A percentile compares a stretch with the other conserved stretches of the same genome.
phyloP scores from a whole-genome alignment of 2,797 vertebrate species.

The Mus spretus region DNA sequence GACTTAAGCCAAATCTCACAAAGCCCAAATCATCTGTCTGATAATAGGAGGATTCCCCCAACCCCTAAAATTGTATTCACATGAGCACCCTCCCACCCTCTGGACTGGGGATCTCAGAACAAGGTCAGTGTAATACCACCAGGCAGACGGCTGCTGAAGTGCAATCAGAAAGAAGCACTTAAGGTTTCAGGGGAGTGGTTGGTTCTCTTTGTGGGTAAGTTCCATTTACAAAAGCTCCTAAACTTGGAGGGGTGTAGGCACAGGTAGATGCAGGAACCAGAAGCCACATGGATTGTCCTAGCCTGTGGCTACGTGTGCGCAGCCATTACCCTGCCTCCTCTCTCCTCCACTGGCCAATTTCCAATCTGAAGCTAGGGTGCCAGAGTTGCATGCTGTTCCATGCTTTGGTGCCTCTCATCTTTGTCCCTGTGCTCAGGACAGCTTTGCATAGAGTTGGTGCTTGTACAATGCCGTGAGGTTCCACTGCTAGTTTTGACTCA shows the following conservation, averaged over 20 bases:
- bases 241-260: accelerated
- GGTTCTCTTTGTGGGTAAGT: neutral
- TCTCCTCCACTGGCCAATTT: neutral
- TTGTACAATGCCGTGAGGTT: neutral
- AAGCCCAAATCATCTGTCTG: neutral
- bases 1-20: constrained; percentile 11
- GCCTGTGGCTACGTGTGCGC: neutral
- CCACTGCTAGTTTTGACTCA: neutral
- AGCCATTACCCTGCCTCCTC: neutral
- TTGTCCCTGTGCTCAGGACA: neutral
- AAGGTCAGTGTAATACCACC: constrained; percentile 4
- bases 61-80: neutral
- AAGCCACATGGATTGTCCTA: neutral
- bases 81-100: neutral
- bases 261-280: neutral
- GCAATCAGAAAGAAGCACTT: constrained; percentile 41
- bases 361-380: neutral
- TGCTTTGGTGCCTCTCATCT: neutral
- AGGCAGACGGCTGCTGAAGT: constrained; percentile 14
- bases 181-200: constrained; percentile 2
- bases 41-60: neutral
- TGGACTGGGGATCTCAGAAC: neutral
- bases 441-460: neutral
- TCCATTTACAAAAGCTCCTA: neutral
- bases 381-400: neutral